Conservation (phyloP, 1,140 invertebrate species). For the Pachyrhynchus sulphureomaculatus region DNA sequence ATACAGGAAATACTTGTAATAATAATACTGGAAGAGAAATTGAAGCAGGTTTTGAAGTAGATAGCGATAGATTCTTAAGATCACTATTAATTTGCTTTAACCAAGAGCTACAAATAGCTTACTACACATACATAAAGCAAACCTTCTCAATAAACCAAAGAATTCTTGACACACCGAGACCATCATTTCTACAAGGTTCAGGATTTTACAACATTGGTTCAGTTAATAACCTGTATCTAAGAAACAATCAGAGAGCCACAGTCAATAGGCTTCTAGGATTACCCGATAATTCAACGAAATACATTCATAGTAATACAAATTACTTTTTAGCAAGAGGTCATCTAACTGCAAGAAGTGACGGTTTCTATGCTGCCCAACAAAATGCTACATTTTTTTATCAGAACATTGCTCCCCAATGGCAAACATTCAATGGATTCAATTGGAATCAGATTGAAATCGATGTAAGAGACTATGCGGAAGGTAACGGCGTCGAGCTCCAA, state of each 20-base stretch:
- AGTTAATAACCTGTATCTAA: slow-evolving; percentile 40
- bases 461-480: slow-evolving; percentile 49
- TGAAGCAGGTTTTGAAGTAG: slow-evolving; percentile 45
- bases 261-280: slow-evolving; percentile 46
- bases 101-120: slow-evolving; percentile 25
- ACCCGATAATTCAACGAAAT: slow-evolving; percentile 34
- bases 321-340: slow-evolving; percentile 63
- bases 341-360: slow-evolving; percentile 65
- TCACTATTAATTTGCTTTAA: slow-evolving; percentile 43
- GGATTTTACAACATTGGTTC: slow-evolving; percentile 40
- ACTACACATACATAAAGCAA: slow-evolving; percentile 41
- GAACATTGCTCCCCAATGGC: slow-evolving; percentile 61
- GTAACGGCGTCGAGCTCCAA: slow-evolving; percentile 45
- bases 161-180: slow-evolving; percentile 44
- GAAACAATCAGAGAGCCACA: slow-evolving; percentile 38
- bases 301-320: slow-evolving; percentile 58
- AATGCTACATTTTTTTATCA: slow-evolving; percentile 58
- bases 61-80: slow-evolving; percentile 35
- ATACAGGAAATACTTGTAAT: slow-evolving; percentile 33
- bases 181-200: slow-evolving; percentile 37
- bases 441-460: slow-evolving; percentile 56
- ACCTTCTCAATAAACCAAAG: slow-evolving; percentile 37
- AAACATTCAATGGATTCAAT: slow-evolving; percentile 58
- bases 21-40: slow-evolving; percentile 49
- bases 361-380: slow-evolving; percentile 62